A percentile compares a stretch with the other conserved stretches of the same genome.
Evolutionary conservation across 2,888 invertebrate genomes (phyloP).

Genomic region (Watsonalla cultraria): DNA sequence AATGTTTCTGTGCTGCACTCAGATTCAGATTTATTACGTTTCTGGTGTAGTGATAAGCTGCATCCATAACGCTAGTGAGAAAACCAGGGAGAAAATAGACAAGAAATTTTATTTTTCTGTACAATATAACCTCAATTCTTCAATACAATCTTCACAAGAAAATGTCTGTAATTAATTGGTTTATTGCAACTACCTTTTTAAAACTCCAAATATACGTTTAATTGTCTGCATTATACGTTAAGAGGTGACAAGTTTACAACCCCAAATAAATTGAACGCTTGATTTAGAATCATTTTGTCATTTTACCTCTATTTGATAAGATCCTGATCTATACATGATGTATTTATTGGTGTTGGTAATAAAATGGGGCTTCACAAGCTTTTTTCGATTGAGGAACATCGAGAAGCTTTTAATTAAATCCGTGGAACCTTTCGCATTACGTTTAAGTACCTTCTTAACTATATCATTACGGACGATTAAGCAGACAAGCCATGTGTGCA

Average conservation of each 20-base stretch:
- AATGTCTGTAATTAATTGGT: slow-evolving; percentile 27
- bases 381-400: background rate
- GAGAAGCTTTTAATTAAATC: background rate
- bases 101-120: too few relatives aligned
- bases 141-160: too few relatives aligned
- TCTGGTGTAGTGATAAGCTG: too few relatives aligned
- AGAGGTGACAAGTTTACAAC: slow-evolving; percentile 59
- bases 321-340: slow-evolving; percentile 40
- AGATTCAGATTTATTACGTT: too few relatives aligned
- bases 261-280: slow-evolving; percentile 50
- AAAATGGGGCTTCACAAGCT: slow-evolving; percentile 29
- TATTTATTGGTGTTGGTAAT: slow-evolving; percentile 43
- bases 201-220: slow-evolving; percentile 42
- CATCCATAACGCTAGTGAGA: too few relatives aligned
- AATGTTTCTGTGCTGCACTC: too few relatives aligned
- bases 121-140: too few relatives aligned
- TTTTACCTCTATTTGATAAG: slow-evolving; percentile 36
- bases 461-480: slow-evolving; percentile 37
- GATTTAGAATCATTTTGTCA: slow-evolving; percentile 58
- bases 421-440: background rate
- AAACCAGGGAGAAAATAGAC: too few relatives aligned
- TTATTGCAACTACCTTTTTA: slow-evolving; percentile 21
- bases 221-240: slow-evolving; percentile 52
- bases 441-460: slow-evolving; percentile 1
- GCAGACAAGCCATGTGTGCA: slow-evolving; percentile 41